Evolutionary conservation across 2,888 invertebrate species (phyloP).

Genomic region (Tachystola acroxantha): DNA sequence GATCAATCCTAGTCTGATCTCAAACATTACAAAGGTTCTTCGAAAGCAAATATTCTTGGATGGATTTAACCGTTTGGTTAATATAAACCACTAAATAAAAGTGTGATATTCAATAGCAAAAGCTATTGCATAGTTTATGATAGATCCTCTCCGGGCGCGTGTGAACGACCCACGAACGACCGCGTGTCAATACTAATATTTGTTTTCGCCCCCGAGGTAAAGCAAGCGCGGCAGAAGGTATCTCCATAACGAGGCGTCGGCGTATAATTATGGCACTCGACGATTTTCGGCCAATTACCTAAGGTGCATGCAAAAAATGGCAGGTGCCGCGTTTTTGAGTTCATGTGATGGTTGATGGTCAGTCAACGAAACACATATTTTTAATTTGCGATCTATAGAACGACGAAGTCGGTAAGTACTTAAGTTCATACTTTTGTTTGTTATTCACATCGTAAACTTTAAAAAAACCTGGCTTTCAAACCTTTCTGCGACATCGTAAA

Average conservation of each 20-base stretch:
- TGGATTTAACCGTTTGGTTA: no score
- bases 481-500: conserved; percentile 48
- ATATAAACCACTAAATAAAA: no score
- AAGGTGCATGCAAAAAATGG: conserved; percentile 22
- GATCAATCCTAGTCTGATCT: no score
- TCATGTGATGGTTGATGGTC: neutral
- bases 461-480: conserved; percentile 23
- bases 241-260: conserved; percentile 48
- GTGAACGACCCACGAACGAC: conserved; percentile 43
- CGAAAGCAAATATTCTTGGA: no score
- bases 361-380: no score
- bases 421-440: neutral
- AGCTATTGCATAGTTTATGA: no score
- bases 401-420: no score
- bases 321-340: conserved; percentile 38
- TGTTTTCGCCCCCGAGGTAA: conserved; percentile 59
- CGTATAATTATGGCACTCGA: conserved; percentile 51
- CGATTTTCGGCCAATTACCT: conserved; percentile 38
- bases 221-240: conserved; percentile 27
- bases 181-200: conserved; percentile 65
- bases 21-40: no score
- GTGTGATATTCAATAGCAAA: no score
- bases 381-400: no score
- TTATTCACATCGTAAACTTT: conserved; percentile 14
- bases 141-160: conserved; percentile 16